Evolutionary conservation across 2,888 invertebrate species (phyloP).

Genomic region (Drosophila austrosaltans): DNA sequence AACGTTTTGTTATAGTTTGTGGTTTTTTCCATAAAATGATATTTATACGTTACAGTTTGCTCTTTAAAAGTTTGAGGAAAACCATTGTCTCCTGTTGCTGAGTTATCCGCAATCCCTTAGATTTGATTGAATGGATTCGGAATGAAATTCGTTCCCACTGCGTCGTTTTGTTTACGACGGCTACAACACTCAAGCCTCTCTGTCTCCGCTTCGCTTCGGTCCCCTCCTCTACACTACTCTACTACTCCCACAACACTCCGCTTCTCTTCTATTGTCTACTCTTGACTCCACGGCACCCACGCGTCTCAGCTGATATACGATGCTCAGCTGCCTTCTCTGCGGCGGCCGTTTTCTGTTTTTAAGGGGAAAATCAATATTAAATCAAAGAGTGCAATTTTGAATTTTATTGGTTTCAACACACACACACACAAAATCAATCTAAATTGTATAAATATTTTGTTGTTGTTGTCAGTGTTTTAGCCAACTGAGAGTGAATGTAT

Average conservation of each 20-base stretch:
- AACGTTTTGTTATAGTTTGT: not conserved
- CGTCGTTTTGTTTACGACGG: slow-evolving; percentile 23
- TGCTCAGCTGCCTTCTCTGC: slow-evolving; percentile 43
- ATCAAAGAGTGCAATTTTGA: slow-evolving; percentile 19
- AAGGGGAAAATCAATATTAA: slow-evolving; percentile 55
- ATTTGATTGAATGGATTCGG: not conserved
- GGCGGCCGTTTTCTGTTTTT: slow-evolving; percentile 30
- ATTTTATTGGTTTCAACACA: slow-evolving; percentile 17
- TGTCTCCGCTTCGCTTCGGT: not conserved
- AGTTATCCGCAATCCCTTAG: not conserved
- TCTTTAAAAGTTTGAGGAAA: slow-evolving; percentile 43
- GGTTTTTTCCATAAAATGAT: slow-evolving; percentile 8
- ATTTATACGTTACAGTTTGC: slow-evolving; percentile 57
- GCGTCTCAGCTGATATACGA: slow-evolving; percentile 51
- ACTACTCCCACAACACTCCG: not conserved
- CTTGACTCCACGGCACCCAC: not conserved
- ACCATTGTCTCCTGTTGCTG: slow-evolving; percentile 37
- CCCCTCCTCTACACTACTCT: not conserved
- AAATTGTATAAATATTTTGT: not conserved
- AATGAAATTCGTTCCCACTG: slow-evolving; percentile 21
- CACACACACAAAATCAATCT: slow-evolving; percentile 7
- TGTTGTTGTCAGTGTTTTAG: slow-evolving; percentile 8
- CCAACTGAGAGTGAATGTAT: slow-evolving; percentile 15
- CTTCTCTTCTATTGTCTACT: not conserved
- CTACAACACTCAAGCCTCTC: not conserved